Base-by-base conservation (phyloP, 2,797 vertebrate species). In the Artibeus jamaicensis region DNA sequence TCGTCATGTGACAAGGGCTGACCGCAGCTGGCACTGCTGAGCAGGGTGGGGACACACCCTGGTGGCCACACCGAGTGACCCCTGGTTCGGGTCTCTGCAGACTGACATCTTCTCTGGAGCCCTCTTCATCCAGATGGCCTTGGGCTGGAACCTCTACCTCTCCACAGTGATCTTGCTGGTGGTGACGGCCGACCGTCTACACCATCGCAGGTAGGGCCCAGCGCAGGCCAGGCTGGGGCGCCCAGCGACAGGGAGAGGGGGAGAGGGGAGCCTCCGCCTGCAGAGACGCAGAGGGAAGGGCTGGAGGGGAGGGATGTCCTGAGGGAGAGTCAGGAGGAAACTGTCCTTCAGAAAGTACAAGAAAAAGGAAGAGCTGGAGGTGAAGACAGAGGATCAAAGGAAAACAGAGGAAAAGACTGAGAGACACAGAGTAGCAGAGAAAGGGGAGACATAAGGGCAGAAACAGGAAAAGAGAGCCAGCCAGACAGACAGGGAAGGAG, bases 141-240 rank as follows among this genome's bases (percentile, higher is more conserved):
- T 99, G 95, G 99, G 99, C 46, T 99, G 99, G 99, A 98, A 99
- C 93, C 98, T 99, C 70, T 99, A 99, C 95, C 97, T 99, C 92
- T 99, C 99, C 89, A 99, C 99, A 0, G 98, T 95, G 16, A 97
- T 99, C 91, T 98, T 99, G 96, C 98, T 99, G 71, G 96, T 98
- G 37, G 98, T 99, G 96, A 99, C 99, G n/a, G 99, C n/a, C 99
- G n/a, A 99, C n/a, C 22, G 57, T 99, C 96, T 99, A 99, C 97
- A 99, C 99, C 46, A 98, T 99, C 26, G 98, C 99, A 97, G 99
- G 99, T 99, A 98, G 98, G 77, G 55, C 10, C 0, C 24, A 87
- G 37, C 39, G 39, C 16, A 34, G 62, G 32, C 19, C 15, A n/a
- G 0, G 0, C 9, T 0, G 0, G 5, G 55, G 14, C 48, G 24